phyloP scores from a whole-genome alignment of 2,888 invertebrate genomes.

The Arrhopalites spinosus region DNA sequence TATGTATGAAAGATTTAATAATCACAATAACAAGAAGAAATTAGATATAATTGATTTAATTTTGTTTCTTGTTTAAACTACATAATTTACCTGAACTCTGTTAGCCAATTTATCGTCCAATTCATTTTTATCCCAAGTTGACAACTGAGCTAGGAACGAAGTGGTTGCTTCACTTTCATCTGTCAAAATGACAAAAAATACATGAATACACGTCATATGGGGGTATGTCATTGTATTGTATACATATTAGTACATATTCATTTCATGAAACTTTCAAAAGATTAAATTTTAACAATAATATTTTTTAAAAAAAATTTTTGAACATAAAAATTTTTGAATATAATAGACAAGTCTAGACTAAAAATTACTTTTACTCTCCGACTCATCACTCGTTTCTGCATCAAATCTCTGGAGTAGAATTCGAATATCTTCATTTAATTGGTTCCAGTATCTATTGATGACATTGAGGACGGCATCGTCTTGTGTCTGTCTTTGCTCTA shows the following conservation, averaged over 20 bases:
- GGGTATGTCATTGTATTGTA: too few relatives aligned
- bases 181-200: constrained; percentile 59
- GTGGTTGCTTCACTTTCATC: constrained; percentile 96
- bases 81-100: constrained; percentile 79
- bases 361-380: constrained; percentile 84
- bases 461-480: constrained; percentile 98
- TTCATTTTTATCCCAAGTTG: constrained; percentile 98
- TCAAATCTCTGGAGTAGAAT: constrained; percentile 93
- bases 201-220: neutral
- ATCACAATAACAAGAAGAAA: too few relatives aligned
- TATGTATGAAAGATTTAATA: too few relatives aligned
- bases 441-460: constrained; percentile 96
- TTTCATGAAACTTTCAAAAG: too few relatives aligned
- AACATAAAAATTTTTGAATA: too few relatives aligned
- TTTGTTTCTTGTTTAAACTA: too few relatives aligned
- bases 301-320: too few relatives aligned
- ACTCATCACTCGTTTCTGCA: constrained; percentile 95
- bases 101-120: constrained; percentile 94
- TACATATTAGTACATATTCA: too few relatives aligned
- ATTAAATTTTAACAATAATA: too few relatives aligned
- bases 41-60: too few relatives aligned
- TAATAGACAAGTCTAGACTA: neutral
- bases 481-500: constrained; percentile 92
- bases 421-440: constrained; percentile 94
- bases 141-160: constrained; percentile 90